Conservation (phyloP, 1,140 invertebrate genomes). For the Zaprionus camerounensis region DNA sequence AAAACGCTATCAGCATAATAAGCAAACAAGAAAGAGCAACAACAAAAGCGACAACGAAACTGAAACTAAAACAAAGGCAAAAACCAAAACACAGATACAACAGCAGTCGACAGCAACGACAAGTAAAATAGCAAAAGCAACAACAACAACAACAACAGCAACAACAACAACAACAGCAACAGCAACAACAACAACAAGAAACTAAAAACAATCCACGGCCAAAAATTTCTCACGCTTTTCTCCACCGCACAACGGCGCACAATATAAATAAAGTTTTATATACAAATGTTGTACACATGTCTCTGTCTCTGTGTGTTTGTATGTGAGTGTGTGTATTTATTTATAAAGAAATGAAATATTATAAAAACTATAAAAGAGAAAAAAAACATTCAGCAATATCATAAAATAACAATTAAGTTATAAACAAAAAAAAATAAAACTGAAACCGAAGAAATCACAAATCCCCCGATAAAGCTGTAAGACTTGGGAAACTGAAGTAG, state of each 20-base stretch:
- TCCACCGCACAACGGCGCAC: slow-evolving; percentile 49
- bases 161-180: slow-evolving; percentile 28
- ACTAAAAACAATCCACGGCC: slow-evolving; percentile 70
- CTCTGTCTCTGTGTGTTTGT: slow-evolving; percentile 22
- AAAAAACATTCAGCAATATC: slow-evolving; percentile 33
- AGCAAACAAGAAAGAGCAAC: slow-evolving; percentile 52
- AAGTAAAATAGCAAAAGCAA: slow-evolving; percentile 50
- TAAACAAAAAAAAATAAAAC: slow-evolving; percentile 18
- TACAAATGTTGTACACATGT: slow-evolving; percentile 35
- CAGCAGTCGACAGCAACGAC: slow-evolving; percentile 41
- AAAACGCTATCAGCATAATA: slow-evolving; percentile 78
- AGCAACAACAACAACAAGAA: slow-evolving; percentile 43
- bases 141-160: slow-evolving; percentile 24
- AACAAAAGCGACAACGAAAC: slow-evolving; percentile 54
- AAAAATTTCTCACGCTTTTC: slow-evolving; percentile 81
- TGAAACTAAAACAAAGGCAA: slow-evolving; percentile 58
- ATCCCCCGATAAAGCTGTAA: not conserved
- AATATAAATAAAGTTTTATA: slow-evolving; percentile 23
- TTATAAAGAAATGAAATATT: slow-evolving; percentile 7
- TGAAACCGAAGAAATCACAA: not conserved
- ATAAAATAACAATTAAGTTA: slow-evolving; percentile 38
- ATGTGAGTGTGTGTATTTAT: not conserved
- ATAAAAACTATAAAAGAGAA: slow-evolving; percentile 13
- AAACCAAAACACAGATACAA: slow-evolving; percentile 63
- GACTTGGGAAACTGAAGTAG: not conserved